Evolutionary conservation across 1,140 invertebrate species (phyloP).

Genomic region (Tetramorium alpestre): DNA sequence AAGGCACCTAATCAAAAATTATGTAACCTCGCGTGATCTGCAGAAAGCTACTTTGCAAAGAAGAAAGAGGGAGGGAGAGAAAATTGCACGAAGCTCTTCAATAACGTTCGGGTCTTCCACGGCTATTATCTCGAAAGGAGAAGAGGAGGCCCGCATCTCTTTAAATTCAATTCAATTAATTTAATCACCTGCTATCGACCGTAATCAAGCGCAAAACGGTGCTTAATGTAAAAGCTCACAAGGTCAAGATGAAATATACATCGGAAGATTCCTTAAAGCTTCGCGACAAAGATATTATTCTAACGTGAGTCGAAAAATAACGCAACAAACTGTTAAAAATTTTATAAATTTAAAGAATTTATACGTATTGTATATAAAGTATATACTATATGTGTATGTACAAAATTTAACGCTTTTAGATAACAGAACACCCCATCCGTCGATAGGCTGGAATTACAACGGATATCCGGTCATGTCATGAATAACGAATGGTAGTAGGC

Average conservation of each 20-base stretch:
- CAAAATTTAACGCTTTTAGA: constrained; percentile 7
- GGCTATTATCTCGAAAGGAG: background rate
- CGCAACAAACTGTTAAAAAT: background rate
- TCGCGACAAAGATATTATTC: background rate
- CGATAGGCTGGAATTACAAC: constrained; percentile 28
- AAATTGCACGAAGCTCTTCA: constrained; percentile 5
- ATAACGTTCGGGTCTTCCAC: constrained; percentile 11
- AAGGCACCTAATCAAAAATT: constrained; percentile 42
- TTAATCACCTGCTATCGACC: constrained; percentile 10
- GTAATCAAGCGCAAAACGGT: constrained; percentile 10
- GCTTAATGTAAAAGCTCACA: background rate
- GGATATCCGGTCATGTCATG: constrained; percentile 52
- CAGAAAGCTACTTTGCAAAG: background rate
- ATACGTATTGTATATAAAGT: no score
- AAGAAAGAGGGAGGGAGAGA: background rate
- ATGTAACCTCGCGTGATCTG: constrained; percentile 50
- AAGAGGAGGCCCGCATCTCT: background rate
- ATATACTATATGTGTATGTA: background rate
- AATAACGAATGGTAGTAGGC: constrained; percentile 29
- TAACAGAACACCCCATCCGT: constrained; percentile 6
- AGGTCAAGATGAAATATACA: constrained; percentile 12
- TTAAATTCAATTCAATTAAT: constrained; percentile 18
- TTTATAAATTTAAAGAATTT: background rate
- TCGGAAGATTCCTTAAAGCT: background rate
- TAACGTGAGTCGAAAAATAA: background rate